Conservation (phyloP, 2,113 vertebrate genomes). For the Peromyscus californicus region DNA sequence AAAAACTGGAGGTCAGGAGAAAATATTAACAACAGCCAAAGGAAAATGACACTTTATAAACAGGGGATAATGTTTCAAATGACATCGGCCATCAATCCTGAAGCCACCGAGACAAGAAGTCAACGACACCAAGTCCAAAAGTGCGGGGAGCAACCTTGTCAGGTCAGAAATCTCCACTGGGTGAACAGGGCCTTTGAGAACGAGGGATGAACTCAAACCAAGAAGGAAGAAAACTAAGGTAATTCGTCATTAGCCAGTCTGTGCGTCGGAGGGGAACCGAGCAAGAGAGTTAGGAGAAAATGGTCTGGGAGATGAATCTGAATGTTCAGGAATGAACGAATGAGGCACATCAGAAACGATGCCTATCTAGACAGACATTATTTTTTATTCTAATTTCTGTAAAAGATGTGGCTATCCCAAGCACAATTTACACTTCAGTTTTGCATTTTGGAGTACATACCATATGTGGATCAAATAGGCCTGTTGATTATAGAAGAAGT, state of each 20-base stretch:
- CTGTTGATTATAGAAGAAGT: background rate
- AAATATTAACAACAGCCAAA: background rate
- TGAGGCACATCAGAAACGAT: background rate
- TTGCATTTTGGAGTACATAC: background rate
- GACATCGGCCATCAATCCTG: background rate
- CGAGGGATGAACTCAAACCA: background rate
- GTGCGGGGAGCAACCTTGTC: background rate
- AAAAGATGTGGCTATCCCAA: background rate
- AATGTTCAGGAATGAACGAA: background rate
- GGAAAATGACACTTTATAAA: background rate
- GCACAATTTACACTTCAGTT: conserved; percentile 7
- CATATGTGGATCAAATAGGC: background rate
- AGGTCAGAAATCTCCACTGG: background rate
- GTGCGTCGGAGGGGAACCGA: background rate
- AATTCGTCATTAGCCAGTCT: background rate
- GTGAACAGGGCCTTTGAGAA: background rate
- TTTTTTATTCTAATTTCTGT: background rate
- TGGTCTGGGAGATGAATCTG: background rate
- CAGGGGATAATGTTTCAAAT: background rate
- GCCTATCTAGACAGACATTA: background rate
- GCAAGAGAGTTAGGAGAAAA: background rate
- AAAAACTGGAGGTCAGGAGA: background rate
- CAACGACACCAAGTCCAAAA: background rate
- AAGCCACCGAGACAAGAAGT: background rate
- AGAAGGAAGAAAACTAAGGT: background rate